A percentile compares a stretch with the other conserved stretches of the same genome.
These are phyloP conservation scores for Ceyx margarethae DNA, from an alignment of 2,113 vertebrate genomes.

Conservation along the genomic window DNA sequence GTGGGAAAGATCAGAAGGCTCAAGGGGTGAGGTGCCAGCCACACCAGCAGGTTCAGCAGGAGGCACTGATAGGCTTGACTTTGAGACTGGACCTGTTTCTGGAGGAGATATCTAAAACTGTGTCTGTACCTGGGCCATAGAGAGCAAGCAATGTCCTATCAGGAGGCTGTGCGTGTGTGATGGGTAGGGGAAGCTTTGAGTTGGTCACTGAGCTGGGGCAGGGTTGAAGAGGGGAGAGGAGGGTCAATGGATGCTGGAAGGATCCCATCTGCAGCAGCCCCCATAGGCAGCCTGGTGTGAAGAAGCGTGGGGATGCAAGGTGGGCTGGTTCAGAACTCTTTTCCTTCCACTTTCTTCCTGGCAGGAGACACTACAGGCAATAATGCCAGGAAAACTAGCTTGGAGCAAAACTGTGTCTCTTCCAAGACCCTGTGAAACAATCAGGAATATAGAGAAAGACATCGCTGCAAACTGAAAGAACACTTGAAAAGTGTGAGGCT, in stretches of 20 bases:
- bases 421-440: neutral
- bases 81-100: neutral
- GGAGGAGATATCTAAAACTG: neutral
- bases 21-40: neutral
- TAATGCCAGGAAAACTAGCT: neutral
- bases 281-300: neutral
- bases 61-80: conserved; percentile 15
- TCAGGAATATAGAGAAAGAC: neutral
- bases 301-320: neutral
- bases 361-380: neutral
- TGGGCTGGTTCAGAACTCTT: neutral
- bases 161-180: neutral
- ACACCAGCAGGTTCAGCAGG: neutral
- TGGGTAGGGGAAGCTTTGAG: neutral
- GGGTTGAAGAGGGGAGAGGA: accelerated
- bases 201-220: neutral
- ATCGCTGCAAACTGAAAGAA: neutral
- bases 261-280: neutral
- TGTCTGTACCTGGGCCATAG: neutral
- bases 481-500: neutral
- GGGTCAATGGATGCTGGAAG: neutral
- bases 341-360: neutral
- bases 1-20: neutral
- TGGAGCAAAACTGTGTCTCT: neutral
- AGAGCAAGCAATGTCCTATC: neutral